phyloP scores from a whole-genome alignment of 2,888 invertebrate genomes.

The Stenoptilia bipunctidactyla region DNA sequence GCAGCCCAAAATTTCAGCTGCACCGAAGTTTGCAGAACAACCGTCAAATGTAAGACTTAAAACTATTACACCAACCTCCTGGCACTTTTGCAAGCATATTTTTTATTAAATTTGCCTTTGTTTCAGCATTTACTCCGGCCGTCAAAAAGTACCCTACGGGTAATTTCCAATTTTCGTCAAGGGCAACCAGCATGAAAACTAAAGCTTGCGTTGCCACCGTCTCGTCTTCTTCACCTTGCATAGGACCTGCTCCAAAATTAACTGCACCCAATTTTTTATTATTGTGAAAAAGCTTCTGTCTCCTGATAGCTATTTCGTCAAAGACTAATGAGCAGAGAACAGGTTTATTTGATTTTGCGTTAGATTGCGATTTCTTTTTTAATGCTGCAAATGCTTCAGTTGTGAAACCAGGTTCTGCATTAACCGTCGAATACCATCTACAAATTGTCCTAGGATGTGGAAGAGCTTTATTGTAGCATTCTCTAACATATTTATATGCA shows the following conservation, averaged over 20 bases:
- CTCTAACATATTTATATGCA: no score
- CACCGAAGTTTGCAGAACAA: neutral
- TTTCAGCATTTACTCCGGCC: constrained; percentile 1
- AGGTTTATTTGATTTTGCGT: neutral
- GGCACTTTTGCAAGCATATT: constrained; percentile 5
- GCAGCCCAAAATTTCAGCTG: neutral
- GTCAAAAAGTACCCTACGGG: constrained; percentile 6
- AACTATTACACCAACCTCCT: neutral
- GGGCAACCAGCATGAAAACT: neutral
- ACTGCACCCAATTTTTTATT: constrained; percentile 13
- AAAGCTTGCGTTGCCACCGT: neutral
- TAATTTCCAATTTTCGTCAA: constrained; percentile 5
- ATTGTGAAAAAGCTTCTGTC: constrained; percentile 13
- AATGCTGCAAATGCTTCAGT: no score
- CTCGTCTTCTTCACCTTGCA: constrained; percentile 1
- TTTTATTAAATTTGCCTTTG: constrained; percentile 2
- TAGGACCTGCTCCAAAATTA: constrained; percentile 8
- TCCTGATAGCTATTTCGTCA: constrained; percentile 17
- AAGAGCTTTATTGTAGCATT: no score
- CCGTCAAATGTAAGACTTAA: no score
- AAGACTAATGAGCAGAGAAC: constrained; percentile 11
- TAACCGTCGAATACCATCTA: no score
- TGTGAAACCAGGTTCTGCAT: no score
- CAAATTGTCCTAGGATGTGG: no score
- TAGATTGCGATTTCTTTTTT: no score